Percentiles rank a stretch among this genome's conserved stretches.
Evolutionary conservation across 2,888 invertebrate species (phyloP).

Genomic region (Mesorhabditis sp.): DNA sequence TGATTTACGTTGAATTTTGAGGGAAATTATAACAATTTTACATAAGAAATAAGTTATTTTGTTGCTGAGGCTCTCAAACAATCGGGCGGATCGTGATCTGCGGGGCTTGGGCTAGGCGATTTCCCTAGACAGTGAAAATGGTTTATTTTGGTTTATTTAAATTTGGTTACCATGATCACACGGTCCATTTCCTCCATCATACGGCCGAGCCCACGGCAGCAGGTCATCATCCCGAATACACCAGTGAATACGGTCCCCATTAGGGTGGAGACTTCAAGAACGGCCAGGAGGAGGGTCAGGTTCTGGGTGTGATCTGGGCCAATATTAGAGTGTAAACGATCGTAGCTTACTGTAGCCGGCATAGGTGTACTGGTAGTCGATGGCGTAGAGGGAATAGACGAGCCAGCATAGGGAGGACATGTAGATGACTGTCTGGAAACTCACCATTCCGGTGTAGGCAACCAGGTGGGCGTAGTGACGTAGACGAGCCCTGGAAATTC

Average conservation of each 20-base stretch:
- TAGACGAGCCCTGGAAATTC: neutral
- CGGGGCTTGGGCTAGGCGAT: neutral
- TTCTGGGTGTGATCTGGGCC: neutral
- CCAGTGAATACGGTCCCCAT: constrained; percentile 21
- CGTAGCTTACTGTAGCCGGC: constrained; percentile 10
- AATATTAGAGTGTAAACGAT: neutral
- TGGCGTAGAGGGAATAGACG: constrained; percentile 15
- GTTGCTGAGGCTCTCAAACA: neutral
- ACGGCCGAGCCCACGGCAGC: constrained; percentile 19
- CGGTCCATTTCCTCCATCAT: constrained; percentile 16
- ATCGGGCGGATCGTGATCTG: constrained; percentile 6
- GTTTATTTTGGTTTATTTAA: neutral
- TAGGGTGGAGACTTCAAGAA: constrained; percentile 15
- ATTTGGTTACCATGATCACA: constrained; percentile 11
- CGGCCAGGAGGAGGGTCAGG: constrained; percentile 13
- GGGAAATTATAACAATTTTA: no score
- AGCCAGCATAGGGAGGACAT: constrained; percentile 21
- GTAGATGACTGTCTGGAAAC: constrained; percentile 25
- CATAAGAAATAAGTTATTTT: no score
- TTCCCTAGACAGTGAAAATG: neutral
- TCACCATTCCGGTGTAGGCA: constrained; percentile 21
- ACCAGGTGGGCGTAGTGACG: constrained; percentile 15
- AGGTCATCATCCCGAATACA: constrained; percentile 20
- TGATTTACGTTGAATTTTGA: no score
- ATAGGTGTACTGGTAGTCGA: constrained; percentile 14